These are phyloP conservation scores for Caerostris darwini DNA, from an alignment of 1,140 invertebrate genomes.

Conservation along the genomic window DNA sequence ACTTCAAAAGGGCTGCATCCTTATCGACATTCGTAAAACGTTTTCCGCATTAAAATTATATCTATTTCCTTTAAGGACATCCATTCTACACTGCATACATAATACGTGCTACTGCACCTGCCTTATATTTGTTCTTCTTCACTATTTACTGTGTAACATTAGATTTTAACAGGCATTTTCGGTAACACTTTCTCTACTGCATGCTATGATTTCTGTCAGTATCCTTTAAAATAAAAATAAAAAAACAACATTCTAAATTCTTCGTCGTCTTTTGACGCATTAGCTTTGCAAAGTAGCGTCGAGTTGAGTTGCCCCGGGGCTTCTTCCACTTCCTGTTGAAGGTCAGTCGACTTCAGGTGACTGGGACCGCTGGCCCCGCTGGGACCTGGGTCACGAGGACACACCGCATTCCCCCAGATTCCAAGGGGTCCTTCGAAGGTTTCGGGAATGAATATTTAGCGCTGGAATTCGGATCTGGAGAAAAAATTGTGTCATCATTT, in stretches of 20 bases:
- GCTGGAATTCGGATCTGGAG: no score
- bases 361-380: slow-evolving; percentile 20
- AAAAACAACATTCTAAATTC: not conserved
- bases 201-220: not conserved
- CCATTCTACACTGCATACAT: no score
- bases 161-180: not conserved
- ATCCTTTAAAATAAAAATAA: not conserved
- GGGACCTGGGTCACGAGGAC: slow-evolving; percentile 33
- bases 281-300: not conserved
- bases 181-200: slow-evolving; percentile 23
- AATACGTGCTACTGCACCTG: no score
- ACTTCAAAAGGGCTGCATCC: no score
- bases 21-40: no score
- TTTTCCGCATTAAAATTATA: no score
- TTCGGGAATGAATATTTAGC: not conserved
- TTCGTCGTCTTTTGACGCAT: no score
- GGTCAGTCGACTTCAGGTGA: slow-evolving; percentile 73
- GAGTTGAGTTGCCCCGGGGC: slow-evolving; percentile 50
- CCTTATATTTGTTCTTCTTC: not conserved
- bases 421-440: not conserved
- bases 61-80: no score
- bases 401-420: slow-evolving; percentile 33
- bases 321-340: slow-evolving; percentile 73
- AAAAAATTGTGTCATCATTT: no score
- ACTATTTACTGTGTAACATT: not conserved